Base-by-base conservation (phyloP, 92 coral and sea anemone genomes). In the Chrysogorgia sp. region DNA sequence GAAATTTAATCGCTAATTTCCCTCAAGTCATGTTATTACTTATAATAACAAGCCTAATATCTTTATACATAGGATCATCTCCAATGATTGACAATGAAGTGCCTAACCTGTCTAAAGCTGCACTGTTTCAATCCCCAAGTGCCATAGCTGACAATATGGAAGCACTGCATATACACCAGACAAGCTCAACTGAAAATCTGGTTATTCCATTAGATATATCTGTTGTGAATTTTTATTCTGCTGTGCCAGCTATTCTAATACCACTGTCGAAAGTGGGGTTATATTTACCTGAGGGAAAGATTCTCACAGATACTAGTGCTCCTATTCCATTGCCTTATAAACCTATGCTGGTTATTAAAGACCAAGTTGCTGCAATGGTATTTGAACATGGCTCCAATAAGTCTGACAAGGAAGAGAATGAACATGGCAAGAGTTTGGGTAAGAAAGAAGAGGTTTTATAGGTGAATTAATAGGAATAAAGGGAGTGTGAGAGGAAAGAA, bases 321-420 rank as follows among this genome's bases (percentile, higher is more conserved):
- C 19, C 63, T n/a, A 56, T 72, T 31, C 79, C 79, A 19, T 56
- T 72, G 50, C 30, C 63, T 10, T 33, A 26, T 58, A 72, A 56
- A 37, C 79, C 79, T 14, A 40, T 72, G 52, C 58, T 72, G 34
- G 52, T 72, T 23, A 21, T 72, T 7, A 53, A 72, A 72, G 66
- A 43, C 59, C 47, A 72, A 33, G 34, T 28, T 14, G 79, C 79
- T 53, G 65, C 41, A 40, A 72, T 72, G 55, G 65, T 72, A 25
- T 72, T 72, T 56, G 64, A 72, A 13, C 48, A 17, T 25, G 49
- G 21, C 21, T 35, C 53, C 1, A 59, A 52, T 53, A 26, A 72
- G 65, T 28, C 34, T 40, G 49, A 32, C 28, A 35, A 40, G 23
- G 3, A 34, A 1, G 25, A 24, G 15, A n/a, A 30, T 28, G 34